These are phyloP conservation scores for Alouatta palliata DNA, from an alignment of 2,113 vertebrate species.

Conservation along the genomic window DNA sequence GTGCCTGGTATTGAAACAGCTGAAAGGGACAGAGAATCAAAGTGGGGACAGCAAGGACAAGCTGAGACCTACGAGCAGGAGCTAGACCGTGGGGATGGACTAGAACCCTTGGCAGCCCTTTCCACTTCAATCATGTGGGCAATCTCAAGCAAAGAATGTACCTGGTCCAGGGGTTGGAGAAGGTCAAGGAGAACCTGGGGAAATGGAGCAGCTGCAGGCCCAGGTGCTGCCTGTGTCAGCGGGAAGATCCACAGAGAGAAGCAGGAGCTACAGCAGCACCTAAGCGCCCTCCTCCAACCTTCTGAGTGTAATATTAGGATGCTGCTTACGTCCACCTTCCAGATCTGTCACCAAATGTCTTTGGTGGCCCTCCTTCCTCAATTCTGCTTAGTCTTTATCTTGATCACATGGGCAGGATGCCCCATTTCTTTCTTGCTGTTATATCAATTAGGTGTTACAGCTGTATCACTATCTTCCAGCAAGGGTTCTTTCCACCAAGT, in stretches of 20 bases:
- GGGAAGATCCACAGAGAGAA: no score
- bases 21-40: neutral
- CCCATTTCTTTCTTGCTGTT: neutral
- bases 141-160: neutral
- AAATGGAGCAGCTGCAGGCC: neutral
- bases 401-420: neutral
- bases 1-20: neutral
- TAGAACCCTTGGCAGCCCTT: neutral
- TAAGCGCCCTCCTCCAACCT: fast-evolving
- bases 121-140: neutral
- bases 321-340: neutral
- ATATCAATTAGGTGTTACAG: neutral
- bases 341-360: neutral
- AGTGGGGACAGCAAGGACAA: neutral
- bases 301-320: neutral
- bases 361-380: neutral
- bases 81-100: neutral
- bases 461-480: neutral
- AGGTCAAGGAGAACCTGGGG: neutral
- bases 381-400: neutral
- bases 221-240: neutral
- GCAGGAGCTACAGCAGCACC: fast-evolving
- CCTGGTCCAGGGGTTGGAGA: neutral
- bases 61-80: neutral
- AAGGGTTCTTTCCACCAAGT: neutral